Base-by-base conservation (phyloP, 2,888 invertebrate species). In the Timandra comae region DNA sequence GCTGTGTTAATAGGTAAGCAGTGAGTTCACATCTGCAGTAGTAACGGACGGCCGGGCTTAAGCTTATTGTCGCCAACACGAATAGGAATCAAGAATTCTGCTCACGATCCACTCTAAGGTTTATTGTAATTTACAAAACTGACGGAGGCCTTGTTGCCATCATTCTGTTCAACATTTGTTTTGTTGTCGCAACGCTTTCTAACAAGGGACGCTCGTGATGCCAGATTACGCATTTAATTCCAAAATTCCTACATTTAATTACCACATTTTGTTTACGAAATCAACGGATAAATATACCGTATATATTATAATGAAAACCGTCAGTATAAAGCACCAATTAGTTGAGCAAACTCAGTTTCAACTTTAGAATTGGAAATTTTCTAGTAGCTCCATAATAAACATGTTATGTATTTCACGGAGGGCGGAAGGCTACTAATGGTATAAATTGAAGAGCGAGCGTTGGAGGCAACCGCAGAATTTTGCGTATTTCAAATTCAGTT, bases 51-150 rank as follows among this genome's bases (percentile, higher is more conserved):
- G 50, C 51, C 58, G 52, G 51, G 48, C 57, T 58, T 75, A 75
- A 76, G 74, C 74, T 75, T 67, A 71, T 76, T 78, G 77, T 81
- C 71, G 70, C 53, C 60, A 59, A 56, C 56, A 60, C 55, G 60
- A 61, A 56, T 47, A 61, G 64, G 52, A 71, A 80, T 80, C 78
- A 70, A 49, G 62, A 64, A 81, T 84, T 82, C 81, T 57, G 56
- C 59, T 56, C 80, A 78, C 81, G 80, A 74, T 69, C 67, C 64
- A 56, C 65, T 71, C 63, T 63, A 72, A 73, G 77, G 79, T 81
- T 81, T 80, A 80, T 76, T 76, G 79, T 80, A 79, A 80, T 81
- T 81, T 81, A 79, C 74, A 81, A 81, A 81, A 78, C 77, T 79
- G 76, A 76, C 72, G 65, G 65, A 63, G 71, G 73, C 73, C 77